phyloP scores from a whole-genome alignment of 92 coral and sea anemone genomes.

The Muricea muricata region DNA sequence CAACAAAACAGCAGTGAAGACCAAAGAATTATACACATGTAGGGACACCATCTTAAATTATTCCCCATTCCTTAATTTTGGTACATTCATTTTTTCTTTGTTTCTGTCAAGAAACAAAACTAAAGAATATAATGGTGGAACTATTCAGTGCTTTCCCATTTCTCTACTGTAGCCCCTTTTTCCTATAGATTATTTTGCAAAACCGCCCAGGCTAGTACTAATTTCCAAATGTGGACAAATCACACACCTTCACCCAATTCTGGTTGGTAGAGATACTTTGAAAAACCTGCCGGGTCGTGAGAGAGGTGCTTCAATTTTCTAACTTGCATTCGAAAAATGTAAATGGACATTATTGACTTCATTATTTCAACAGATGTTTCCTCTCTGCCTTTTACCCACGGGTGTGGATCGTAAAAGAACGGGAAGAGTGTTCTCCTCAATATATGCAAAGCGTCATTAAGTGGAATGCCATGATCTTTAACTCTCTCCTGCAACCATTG shows the following conservation, averaged over 20 bases:
- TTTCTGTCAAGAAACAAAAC: too few relatives aligned
- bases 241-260: conserved; percentile 47
- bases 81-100: too few relatives aligned
- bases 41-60: too few relatives aligned
- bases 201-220: too few relatives aligned
- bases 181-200: too few relatives aligned
- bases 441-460: not conserved
- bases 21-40: too few relatives aligned
- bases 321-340: conserved; percentile 50
- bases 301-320: conserved; percentile 30
- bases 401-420: conserved; percentile 48
- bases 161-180: too few relatives aligned
- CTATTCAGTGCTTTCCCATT: too few relatives aligned
- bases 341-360: conserved; percentile 70
- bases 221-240: too few relatives aligned
- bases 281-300: conserved; percentile 64
- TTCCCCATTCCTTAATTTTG: too few relatives aligned
- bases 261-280: conserved; percentile 67
- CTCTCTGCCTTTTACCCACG: conserved; percentile 32
- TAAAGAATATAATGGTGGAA: too few relatives aligned
- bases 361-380: conserved; percentile 52
- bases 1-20: too few relatives aligned
- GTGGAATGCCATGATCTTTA: not conserved
- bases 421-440: conserved; percentile 55
- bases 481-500: conserved; percentile 42